Evolutionary conservation across 2,113 vertebrate genomes (phyloP).

Genomic region (Neotoma lepida): DNA sequence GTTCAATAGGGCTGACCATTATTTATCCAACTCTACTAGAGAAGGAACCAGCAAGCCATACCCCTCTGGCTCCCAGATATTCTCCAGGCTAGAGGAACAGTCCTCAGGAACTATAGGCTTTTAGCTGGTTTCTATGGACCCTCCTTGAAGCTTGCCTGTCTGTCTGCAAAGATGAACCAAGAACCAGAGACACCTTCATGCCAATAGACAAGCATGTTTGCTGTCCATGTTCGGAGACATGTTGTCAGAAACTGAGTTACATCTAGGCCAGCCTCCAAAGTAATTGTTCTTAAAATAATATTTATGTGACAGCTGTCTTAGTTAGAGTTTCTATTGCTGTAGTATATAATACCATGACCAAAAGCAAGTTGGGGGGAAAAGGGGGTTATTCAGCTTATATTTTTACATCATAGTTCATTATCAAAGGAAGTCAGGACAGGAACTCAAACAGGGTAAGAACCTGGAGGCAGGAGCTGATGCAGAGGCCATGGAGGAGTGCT

Average conservation of each 20-base stretch:
- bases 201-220: not conserved
- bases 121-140: not conserved
- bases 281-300: not conserved
- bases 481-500: not conserved
- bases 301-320: not conserved
- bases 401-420: not conserved
- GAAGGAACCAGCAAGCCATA: not conserved
- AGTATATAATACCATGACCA: not conserved
- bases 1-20: not conserved
- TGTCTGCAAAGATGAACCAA: accelerated
- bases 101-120: not conserved
- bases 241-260: not conserved
- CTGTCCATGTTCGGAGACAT: not conserved
- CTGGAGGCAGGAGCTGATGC: not conserved
- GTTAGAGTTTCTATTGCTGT: not conserved
- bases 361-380: not conserved
- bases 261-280: not conserved
- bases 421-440: not conserved
- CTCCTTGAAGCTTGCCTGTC: not conserved
- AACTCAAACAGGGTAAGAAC: not conserved
- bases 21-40: not conserved
- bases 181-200: not conserved
- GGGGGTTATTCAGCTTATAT: not conserved
- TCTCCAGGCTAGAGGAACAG: not conserved
- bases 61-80: too few species aligned